Conservation (phyloP, 2,113 vertebrate genomes). For the Tonatia bakeri region DNA sequence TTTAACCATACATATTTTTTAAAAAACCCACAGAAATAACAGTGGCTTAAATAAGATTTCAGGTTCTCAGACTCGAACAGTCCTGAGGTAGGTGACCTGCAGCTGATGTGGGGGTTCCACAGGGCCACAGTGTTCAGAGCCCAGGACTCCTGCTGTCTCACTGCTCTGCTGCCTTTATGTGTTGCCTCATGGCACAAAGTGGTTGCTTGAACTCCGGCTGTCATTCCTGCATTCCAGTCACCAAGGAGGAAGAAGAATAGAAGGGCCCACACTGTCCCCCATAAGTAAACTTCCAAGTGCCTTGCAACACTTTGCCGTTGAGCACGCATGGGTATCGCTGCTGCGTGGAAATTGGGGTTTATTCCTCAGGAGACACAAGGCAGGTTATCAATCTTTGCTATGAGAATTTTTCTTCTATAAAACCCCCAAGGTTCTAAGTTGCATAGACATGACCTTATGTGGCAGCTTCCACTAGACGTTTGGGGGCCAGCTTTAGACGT, state of each 20-base stretch:
- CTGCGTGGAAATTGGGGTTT: not conserved
- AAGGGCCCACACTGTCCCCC: not conserved
- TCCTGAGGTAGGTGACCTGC: not conserved
- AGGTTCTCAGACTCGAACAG: not conserved
- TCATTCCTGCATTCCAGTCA: not conserved
- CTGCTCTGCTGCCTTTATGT: not conserved
- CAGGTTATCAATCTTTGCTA: not conserved
- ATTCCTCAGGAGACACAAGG: not conserved
- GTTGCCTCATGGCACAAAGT: not conserved
- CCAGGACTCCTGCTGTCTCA: not conserved
- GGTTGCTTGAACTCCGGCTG: not conserved
- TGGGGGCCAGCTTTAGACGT: not conserved
- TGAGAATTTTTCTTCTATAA: not conserved
- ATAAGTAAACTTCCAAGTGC: not conserved
- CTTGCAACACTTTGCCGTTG: not conserved
- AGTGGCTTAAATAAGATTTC: not conserved
- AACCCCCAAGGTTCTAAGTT: not conserved
- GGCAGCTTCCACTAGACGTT: not conserved
- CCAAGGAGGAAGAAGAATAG: not conserved
- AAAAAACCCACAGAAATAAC: not conserved
- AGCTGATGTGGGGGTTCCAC: no score
- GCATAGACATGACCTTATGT: not conserved
- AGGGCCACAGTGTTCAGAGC: fast-evolving
- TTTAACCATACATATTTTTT: not conserved
- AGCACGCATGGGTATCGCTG: not conserved